Evolutionary conservation across 1,140 invertebrate genomes (phyloP).

Genomic region (Bactericera cockerelli): DNA sequence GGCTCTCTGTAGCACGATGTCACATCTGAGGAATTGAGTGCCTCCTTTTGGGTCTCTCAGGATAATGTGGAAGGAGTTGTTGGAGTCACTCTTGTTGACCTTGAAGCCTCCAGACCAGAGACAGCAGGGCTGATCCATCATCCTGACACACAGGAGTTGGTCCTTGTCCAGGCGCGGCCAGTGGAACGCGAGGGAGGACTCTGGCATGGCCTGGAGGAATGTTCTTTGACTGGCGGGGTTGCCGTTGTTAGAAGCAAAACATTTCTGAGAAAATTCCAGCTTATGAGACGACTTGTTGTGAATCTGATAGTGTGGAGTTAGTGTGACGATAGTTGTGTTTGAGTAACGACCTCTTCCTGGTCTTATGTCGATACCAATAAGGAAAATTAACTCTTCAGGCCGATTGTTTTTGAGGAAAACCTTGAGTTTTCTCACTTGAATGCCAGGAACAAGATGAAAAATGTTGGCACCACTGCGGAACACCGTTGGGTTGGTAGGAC

Average conservation of each 20-base stretch:
- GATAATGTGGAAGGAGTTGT: constrained; percentile 69
- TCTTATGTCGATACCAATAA: constrained; percentile 75
- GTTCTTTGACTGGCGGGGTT: constrained; percentile 46
- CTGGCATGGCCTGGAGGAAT: constrained; percentile 60
- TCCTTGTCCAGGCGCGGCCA: constrained; percentile 83
- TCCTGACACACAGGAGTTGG: constrained; percentile 68
- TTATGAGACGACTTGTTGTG: constrained; percentile 74
- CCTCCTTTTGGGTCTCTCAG: constrained; percentile 49
- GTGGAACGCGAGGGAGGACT: constrained; percentile 84
- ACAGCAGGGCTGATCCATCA: constrained; percentile 50
- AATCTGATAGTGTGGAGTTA: constrained; percentile 82
- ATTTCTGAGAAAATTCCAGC: constrained; percentile 76
- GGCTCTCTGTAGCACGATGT: constrained; percentile 76
- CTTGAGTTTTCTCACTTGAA: constrained; percentile 45
- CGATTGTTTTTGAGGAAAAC: constrained; percentile 42
- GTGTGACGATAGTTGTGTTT: constrained; percentile 78
- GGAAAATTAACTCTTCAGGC: constrained; percentile 48
- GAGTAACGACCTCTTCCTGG: constrained; percentile 73
- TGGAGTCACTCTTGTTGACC: constrained; percentile 67
- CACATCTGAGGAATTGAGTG: constrained; percentile 74
- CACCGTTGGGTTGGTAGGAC: constrained; percentile 42
- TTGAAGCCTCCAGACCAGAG: constrained; percentile 91
- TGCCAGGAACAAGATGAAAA: constrained; percentile 66
- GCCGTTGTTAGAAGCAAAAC: constrained; percentile 44
- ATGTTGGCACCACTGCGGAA: constrained; percentile 63